These are phyloP conservation scores for Oreohelix idahoensis DNA, from an alignment of 1,140 invertebrate genomes.

Conservation along the genomic window DNA sequence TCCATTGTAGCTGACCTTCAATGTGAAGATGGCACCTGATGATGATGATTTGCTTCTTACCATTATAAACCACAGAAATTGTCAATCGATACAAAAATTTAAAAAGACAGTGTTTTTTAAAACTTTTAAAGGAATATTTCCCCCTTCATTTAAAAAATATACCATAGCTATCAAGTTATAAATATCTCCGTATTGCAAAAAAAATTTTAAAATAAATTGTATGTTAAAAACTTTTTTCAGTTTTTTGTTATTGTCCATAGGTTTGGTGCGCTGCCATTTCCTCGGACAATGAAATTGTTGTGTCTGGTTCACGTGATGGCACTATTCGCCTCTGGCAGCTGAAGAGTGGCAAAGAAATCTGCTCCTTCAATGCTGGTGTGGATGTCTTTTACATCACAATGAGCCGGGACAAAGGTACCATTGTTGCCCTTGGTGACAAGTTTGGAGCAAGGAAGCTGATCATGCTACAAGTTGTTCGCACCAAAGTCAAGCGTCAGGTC, in stretches of 20 bases:
- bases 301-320: constrained; percentile 71
- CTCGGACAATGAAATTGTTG: constrained; percentile 69
- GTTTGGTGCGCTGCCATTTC: constrained; percentile 71
- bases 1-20: no score
- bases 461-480: constrained; percentile 72
- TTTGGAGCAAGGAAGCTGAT: constrained; percentile 71
- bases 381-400: constrained; percentile 72
- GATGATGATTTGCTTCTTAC: no score
- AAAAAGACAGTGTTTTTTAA: no score
- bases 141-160: no score
- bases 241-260: constrained; percentile 52
- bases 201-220: no score
- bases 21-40: no score
- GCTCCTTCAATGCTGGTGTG: constrained; percentile 68
- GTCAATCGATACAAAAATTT: no score
- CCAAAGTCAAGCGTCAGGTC: constrained; percentile 62
- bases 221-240: no score
- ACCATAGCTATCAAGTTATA: no score
- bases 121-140: no score
- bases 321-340: constrained; percentile 72
- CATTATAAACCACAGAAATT: no score
- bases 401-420: constrained; percentile 70
- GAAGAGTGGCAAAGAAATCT: constrained; percentile 66
- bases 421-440: constrained; percentile 73
- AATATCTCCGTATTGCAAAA: no score